These are phyloP conservation scores for Poecilobothrus nobilitatus DNA, from an alignment of 2,888 invertebrate species.

Conservation along the genomic window DNA sequence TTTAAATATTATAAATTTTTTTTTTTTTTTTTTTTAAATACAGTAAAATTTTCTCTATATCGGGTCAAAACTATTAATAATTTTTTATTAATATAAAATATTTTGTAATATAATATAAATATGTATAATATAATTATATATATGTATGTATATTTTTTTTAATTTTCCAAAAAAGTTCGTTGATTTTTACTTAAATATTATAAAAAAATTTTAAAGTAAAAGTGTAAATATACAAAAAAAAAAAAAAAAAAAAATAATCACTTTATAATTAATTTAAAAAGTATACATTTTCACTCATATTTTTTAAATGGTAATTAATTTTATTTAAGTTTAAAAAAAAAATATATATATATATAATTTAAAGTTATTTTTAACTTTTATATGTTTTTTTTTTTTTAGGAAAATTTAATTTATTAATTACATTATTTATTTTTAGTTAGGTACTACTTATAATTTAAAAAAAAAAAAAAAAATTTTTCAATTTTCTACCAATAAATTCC, in stretches of 20 bases:
- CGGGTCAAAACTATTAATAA: neutral
- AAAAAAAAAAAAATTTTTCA: no score
- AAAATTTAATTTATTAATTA: no score
- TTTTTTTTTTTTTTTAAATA: neutral
- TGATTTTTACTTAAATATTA: neutral
- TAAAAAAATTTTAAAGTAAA: neutral
- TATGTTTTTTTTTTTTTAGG: no score
- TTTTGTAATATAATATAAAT: no score
- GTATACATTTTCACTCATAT: neutral
- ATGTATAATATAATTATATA: no score
- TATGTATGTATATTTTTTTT: no score
- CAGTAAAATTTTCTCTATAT: neutral
- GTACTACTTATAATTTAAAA: no score
- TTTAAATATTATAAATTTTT: neutral
- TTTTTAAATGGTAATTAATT: neutral
- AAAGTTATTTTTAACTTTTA: no score
- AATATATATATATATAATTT: no score
- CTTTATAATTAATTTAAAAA: neutral
- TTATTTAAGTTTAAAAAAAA: no score
- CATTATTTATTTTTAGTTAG: no score
- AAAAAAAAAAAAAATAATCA: neutral
- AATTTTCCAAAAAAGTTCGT: neutral
- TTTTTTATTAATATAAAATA: neutral
- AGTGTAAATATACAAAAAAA: neutral
- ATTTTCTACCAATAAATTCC: no score